Base-by-base conservation (phyloP, 2,888 invertebrate species). In the Anarsia innoxiella region DNA sequence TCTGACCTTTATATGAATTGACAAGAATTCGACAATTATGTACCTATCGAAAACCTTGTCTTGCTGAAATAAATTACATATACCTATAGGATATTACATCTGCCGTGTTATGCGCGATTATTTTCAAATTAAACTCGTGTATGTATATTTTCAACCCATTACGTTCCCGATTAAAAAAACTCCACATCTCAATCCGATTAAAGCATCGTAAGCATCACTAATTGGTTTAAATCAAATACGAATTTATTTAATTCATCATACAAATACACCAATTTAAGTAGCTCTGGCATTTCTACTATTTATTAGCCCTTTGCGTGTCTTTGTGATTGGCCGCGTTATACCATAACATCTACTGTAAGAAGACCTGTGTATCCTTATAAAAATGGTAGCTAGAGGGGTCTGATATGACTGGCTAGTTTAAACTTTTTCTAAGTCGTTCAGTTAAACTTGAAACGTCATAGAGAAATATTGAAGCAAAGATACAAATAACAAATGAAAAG, bases 211-310 rank as follows among this genome's bases (percentile, higher is more conserved):
- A 83, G 77, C 83, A 75, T 78, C 62, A 60, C 80, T 83, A 83
- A 82, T 83, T 82, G 80, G 82, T 76, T 67, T 69, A 72, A 76
- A 79, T 82, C 70, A 78, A 78, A 80, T 66, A 70, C 53, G 60
- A 74, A 76, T 82, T 69, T 79, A 63, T 65, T 56, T 62, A 58
- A 46, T 59, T 66, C 59, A 68, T 60, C 59, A 56, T 40, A 42
- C 36, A 45, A 44, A 40, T 41, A 42, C n/a, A 52, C 75, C 69
- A 69, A 13, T 32, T 12, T 54, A 57, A 31, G 12, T 14, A 36
- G 68, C 60, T 23, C 63, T 33, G 27, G 33, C 25, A 30, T 31
- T 30, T 13, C 3, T 23, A 31, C 9, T 11, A 2, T 2, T 12
- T 3, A 6, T 5, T 5, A 6, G 2, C 4, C 3, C 3, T 3